Conservation (phyloP, 2,797 vertebrate species). For the Toxotes lorentzi region DNA sequence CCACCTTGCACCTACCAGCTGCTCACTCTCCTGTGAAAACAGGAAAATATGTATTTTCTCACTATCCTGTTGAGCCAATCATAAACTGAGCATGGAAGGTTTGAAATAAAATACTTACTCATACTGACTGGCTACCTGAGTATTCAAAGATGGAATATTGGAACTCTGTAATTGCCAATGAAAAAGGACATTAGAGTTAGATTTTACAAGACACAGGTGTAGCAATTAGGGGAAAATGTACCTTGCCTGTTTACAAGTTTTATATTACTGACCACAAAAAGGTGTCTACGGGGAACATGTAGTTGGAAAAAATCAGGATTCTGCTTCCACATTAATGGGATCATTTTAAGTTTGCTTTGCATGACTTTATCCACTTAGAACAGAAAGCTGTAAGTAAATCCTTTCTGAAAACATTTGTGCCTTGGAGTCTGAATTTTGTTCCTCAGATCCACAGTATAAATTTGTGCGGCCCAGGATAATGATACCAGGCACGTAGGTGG, state of each 20-base stretch:
- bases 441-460: neutral
- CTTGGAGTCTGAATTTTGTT: neutral
- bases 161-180: neutral
- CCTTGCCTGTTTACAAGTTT: neutral
- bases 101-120: neutral
- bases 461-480: neutral
- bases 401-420: neutral
- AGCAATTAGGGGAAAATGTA: neutral
- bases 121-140: neutral
- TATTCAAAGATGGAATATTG: neutral
- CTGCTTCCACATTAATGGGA: neutral
- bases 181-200: neutral
- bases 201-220: constrained; percentile 1
- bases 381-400: neutral
- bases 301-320: neutral
- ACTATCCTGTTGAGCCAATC: neutral
- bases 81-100: neutral
- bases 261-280: neutral
- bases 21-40: neutral
- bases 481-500: neutral
- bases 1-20: neutral
- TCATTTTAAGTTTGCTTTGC: neutral
- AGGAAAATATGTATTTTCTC: too few relatives aligned
- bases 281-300: neutral
- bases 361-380: neutral